phyloP scores from a whole-genome alignment of 2,797 vertebrate genomes.

The Falco novaeseelandiae region DNA sequence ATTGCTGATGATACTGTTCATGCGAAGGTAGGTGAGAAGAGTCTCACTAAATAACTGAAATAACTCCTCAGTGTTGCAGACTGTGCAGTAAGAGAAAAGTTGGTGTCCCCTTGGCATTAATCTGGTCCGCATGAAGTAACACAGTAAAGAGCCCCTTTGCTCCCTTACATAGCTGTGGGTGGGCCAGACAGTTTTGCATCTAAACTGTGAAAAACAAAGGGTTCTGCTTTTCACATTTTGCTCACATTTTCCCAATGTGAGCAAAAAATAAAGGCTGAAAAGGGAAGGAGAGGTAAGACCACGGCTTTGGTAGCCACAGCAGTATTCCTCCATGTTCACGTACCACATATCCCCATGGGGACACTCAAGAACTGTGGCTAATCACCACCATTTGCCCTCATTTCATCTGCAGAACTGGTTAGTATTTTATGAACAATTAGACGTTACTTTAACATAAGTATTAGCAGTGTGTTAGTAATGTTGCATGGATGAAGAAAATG shows the following conservation, averaged over 20 bases:
- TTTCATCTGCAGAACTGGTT: not conserved
- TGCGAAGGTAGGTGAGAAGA: fast-evolving
- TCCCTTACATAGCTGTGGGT: not conserved
- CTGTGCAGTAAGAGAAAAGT: not conserved
- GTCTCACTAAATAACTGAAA: not conserved
- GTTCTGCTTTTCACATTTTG: not conserved
- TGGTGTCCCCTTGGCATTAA: not conserved
- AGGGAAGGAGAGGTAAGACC: not conserved
- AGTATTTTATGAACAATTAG: not conserved
- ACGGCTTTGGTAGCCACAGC: not conserved
- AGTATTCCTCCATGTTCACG: not conserved
- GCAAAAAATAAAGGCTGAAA: not conserved
- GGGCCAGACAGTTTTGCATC: not conserved
- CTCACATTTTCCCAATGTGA: not conserved
- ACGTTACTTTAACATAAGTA: not conserved
- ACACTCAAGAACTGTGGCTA: not conserved
- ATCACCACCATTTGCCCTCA: not conserved
- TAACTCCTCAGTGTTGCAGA: not conserved
- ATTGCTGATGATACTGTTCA: not conserved
- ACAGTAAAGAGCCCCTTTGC: not conserved
- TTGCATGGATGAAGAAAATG: not conserved
- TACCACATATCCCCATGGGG: not conserved
- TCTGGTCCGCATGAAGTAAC: too few relatives aligned
- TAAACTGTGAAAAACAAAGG: not conserved
- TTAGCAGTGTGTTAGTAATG: not conserved